Base-by-base conservation (phyloP, 2,113 vertebrate species). In the Scatophagus argus region DNA sequence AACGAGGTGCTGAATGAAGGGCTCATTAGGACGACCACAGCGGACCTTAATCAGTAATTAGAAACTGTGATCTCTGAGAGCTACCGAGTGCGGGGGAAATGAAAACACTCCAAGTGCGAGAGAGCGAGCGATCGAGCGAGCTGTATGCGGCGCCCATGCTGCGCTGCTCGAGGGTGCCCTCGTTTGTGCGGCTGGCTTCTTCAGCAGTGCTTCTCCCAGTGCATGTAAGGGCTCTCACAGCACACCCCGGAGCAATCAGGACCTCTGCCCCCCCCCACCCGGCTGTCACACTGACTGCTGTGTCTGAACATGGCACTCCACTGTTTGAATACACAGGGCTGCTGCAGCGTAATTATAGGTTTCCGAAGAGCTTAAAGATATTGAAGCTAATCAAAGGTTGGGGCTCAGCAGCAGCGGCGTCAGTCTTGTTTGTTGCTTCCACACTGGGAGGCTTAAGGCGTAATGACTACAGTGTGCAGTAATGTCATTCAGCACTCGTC, bases 11-110 rank as follows among this genome's bases (percentile, higher is more conserved):
- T 79, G 90, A 90, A 88, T 84, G 82, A 90, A 82, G 73, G 82
- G 71, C 89, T 93, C 90, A 87, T 93, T 91, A 93, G 88, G 79
- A 67, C 81, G 72, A 86, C 81, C 74, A 77, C 87, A 58, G 81
- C 49, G 86, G 90, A 88, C 77, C 88, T 85, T 79, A 79, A 88
- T 86, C 88, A 83, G 78, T 92, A 88, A 91, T 93, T 91, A 91
- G 77, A 79, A 81, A 83, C 82, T 82, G 85, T 87, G 89, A 89
- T 90, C 90, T 89, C 77, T 64, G 79, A 86, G 88, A 90, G 84
- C 43, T 8, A 36, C 83, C 46, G 13, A 85, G 87, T 54, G 76
- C n/a, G 44, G 63, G 56, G 72, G 76, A 64, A 85, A 71, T 81
- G 82, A 87, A 88, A 87, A 81, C 81, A 88, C 90, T 88, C 82